Evolutionary conservation across 1,140 invertebrate genomes (phyloP), one percentile per base, ranked within the genome.

Genomic region (Tetranychus urticae): DNA sequence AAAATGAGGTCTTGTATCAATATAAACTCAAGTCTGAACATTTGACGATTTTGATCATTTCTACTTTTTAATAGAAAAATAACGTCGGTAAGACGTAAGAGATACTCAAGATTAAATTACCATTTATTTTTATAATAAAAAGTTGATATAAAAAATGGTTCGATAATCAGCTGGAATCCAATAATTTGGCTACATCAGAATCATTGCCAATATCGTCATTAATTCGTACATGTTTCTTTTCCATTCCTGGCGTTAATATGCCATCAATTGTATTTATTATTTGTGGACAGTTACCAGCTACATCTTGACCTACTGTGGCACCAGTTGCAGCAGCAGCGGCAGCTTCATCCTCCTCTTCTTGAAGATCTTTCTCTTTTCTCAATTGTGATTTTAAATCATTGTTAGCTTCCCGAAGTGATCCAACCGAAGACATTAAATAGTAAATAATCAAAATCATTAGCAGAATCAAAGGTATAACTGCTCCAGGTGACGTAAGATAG

Each of bases 361-460:
- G n/a, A n/a, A 31, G 12, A 36, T 66, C 65, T 56, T 66, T 66
- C 31, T 66, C 66, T 55, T 65, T 67, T 58, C 65, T 60, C 47
- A 77, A 65, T 65, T 75, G 75, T 81, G 83, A 76, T 85, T 87
- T 68, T 54, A 96, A 75, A 71, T 96, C 89, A 65, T 85, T 86
- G 71, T 96, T 96, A 2, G 91, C 86, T 73, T 94, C 90, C 65
- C 86, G 77, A 10, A 96, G 73, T 1, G 90, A 87, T 55, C 82
- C 79, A 1, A 88, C 88, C n/a, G 94, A 73, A 2, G 90, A 92
- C 5, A 86, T 77, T 14, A 97, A 78, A 68, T 96, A 97, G 73
- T 96, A 96, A 69, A 97, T 96, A 55, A 93, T 86, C 23, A 97
- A 76, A 71, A 89, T 79, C 60, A 97, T 77, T 2, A 97, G 73